These are phyloP conservation scores for Phenganax subtilis DNA, from an alignment of 92 coral and sea anemone species.

Conservation along the genomic window DNA sequence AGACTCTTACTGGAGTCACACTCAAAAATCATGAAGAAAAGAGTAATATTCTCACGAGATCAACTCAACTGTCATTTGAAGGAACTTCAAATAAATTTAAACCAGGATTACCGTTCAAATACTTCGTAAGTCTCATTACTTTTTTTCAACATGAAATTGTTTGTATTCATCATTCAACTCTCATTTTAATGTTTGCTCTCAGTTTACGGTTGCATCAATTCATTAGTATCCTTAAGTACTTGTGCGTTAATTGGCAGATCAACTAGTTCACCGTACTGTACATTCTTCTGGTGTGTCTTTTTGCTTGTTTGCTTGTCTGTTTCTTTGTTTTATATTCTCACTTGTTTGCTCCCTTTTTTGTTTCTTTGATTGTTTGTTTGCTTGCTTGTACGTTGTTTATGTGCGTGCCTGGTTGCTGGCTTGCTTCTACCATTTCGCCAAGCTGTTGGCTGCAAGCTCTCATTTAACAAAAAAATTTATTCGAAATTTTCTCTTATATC, in stretches of 20 bases:
- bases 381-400: no score
- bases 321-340: background rate
- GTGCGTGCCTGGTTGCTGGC: no score
- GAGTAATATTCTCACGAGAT: constrained; percentile 43
- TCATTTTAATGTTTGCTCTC: no score
- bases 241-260: background rate
- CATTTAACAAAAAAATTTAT: no score
- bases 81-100: constrained; percentile 65
- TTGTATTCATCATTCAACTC: background rate
- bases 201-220: no score
- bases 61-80: constrained; percentile 48
- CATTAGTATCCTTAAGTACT: background rate
- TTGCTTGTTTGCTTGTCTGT: no score
- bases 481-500: no score
- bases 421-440: no score
- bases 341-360: no score
- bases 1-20: constrained; percentile 67
- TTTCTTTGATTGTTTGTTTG: background rate
- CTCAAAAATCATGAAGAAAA: constrained; percentile 54
- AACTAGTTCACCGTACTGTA: background rate
- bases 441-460: no score
- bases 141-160: no score
- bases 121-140: constrained; percentile 53
- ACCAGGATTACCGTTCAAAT: constrained; percentile 78
- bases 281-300: no score